Evolutionary conservation across 2,113 vertebrate species (phyloP).

Genomic region (Strix uralensis): DNA sequence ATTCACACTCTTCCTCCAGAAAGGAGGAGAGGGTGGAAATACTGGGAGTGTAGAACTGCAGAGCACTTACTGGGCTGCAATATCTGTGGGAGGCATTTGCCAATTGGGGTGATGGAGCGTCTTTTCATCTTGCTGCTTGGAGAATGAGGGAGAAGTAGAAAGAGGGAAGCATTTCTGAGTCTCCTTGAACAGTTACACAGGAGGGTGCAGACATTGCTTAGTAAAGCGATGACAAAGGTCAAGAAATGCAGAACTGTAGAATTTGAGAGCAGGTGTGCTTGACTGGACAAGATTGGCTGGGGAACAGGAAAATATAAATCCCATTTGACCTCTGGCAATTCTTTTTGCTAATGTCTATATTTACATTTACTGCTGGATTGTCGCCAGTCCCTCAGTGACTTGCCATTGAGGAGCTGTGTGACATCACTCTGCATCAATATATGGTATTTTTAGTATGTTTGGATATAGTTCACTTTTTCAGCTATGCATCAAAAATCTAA

Average conservation of each 20-base stretch:
- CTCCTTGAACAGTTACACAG: not conserved
- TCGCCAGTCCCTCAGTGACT: not conserved
- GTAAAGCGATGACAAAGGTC: not conserved
- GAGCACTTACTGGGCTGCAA: not conserved
- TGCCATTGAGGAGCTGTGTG: not conserved
- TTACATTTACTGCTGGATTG: not conserved
- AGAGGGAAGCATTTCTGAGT: not conserved
- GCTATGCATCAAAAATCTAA: not conserved
- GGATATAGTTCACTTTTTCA: not conserved
- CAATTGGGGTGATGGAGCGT: not conserved
- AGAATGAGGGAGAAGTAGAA: not conserved
- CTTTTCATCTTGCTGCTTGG: not conserved
- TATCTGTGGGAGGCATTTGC: not conserved
- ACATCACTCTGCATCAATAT: not conserved
- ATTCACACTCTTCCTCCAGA: not conserved
- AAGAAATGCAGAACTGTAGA: not conserved
- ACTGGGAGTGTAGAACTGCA: not conserved
- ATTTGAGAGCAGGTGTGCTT: not conserved
- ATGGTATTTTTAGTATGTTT: constrained; percentile 3
- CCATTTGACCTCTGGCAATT: not conserved
- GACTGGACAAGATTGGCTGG: not conserved
- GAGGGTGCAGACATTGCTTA: not conserved
- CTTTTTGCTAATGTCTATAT: not conserved
- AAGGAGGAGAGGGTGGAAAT: not conserved
- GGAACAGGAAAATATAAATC: not conserved